Percentiles rank a stretch among this genome's conserved stretches.
Evolutionary conservation across 2,888 invertebrate genomes (phyloP).

Genomic region (Pelosia muscerda): DNA sequence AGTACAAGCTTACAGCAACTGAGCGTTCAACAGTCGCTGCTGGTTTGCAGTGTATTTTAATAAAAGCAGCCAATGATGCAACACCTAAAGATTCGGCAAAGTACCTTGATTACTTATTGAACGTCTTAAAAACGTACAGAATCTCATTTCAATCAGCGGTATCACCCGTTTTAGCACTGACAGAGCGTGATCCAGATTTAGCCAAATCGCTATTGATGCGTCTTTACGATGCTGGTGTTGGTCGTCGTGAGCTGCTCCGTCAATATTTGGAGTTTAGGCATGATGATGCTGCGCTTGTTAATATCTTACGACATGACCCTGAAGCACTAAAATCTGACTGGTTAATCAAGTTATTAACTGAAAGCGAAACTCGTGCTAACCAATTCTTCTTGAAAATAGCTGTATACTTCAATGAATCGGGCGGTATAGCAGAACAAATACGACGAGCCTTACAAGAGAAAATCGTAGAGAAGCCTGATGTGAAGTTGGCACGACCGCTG

Average conservation of each 20-base stretch:
- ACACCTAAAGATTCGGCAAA: slow-evolving; percentile 30
- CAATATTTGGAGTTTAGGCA: slow-evolving; percentile 59
- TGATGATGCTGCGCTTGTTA: slow-evolving; percentile 65
- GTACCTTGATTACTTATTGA: slow-evolving; percentile 52
- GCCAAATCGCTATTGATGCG: slow-evolving; percentile 50
- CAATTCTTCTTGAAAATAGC: slow-evolving; percentile 45
- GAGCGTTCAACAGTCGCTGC: slow-evolving; percentile 55
- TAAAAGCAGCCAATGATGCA: slow-evolving; percentile 39
- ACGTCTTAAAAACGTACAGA: slow-evolving; percentile 57
- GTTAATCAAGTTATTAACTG: slow-evolving; percentile 43
- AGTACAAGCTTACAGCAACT: slow-evolving; percentile 57
- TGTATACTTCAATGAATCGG: slow-evolving; percentile 65
- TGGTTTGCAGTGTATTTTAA: slow-evolving; percentile 51
- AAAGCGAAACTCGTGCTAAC: slow-evolving; percentile 37
- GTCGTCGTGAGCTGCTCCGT: slow-evolving; percentile 60
- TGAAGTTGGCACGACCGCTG: slow-evolving; percentile 36
- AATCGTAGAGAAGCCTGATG: slow-evolving; percentile 14
- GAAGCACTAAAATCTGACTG: slow-evolving; percentile 49
- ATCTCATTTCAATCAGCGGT: slow-evolving; percentile 47
- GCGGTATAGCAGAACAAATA: slow-evolving; percentile 58
- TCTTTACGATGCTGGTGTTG: slow-evolving; percentile 58
- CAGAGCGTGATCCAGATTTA: slow-evolving; percentile 42
- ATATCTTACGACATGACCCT: slow-evolving; percentile 67
- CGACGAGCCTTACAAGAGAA: slow-evolving; percentile 27
- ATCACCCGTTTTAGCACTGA: slow-evolving; percentile 48